Percentiles rank a stretch among this genome's conserved stretches.
Evolutionary conservation across 1,140 invertebrate species (phyloP).

Genomic region (Ceratina calcarata): DNA sequence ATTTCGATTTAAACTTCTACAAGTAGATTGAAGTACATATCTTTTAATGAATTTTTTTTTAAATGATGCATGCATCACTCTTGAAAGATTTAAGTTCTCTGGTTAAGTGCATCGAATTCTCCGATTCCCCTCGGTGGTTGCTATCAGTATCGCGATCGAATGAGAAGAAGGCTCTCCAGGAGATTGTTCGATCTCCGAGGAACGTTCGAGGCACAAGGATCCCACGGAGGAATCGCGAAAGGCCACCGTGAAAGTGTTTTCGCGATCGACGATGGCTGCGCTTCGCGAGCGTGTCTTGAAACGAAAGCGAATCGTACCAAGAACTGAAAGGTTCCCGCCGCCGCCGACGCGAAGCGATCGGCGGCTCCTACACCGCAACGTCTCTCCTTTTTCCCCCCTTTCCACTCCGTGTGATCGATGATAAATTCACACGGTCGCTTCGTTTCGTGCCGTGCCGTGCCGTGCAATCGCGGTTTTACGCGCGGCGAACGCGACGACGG

Average conservation of each 20-base stretch:
- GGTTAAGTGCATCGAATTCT: not conserved
- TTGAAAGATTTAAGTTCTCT: no score
- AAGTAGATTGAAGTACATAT: no score
- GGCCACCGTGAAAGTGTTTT: conserved; percentile 63
- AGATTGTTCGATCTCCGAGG: conserved; percentile 25
- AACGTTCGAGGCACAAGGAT: conserved; percentile 28
- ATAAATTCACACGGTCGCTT: conserved; percentile 49
- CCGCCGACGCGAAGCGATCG: not conserved
- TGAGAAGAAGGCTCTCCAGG: not conserved
- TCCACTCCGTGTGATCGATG: conserved; percentile 17
- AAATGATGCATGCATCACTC: no score
- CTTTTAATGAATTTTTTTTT: no score
- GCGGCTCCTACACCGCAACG: not conserved
- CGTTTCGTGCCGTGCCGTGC: not conserved
- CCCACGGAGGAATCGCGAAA: conserved; percentile 59
- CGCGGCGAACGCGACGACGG: not conserved
- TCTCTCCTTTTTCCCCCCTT: conserved; percentile 14
- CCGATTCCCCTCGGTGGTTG: not conserved
- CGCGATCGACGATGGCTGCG: conserved; percentile 36
- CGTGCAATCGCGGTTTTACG: not conserved
- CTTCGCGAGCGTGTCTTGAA: conserved; percentile 16
- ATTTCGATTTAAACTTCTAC: no score
- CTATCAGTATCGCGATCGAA: not conserved
- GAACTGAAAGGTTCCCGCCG: conserved; percentile 16
- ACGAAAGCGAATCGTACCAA: conserved; percentile 53